These are phyloP conservation scores for Dermolepida albohirtum DNA, from an alignment of 2,888 invertebrate genomes.

Conservation along the genomic window DNA sequence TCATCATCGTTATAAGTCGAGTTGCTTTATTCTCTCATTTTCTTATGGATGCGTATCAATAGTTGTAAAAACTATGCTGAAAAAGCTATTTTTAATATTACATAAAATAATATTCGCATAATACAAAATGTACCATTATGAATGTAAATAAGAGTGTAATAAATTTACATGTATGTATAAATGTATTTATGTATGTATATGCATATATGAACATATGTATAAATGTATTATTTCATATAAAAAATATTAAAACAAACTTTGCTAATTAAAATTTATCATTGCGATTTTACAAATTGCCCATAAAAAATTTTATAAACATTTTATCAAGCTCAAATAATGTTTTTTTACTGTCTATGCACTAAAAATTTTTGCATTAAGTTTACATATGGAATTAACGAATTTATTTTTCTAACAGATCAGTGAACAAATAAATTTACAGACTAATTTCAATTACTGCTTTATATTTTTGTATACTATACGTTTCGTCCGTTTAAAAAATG, in stretches of 20 bases:
- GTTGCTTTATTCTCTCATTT: too few relatives aligned
- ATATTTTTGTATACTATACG: conserved; percentile 2
- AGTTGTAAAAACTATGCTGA: too few relatives aligned
- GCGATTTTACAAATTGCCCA: conserved; percentile 24
- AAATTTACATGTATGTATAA: too few relatives aligned
- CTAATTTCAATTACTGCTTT: conserved; percentile 13
- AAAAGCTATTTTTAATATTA: too few relatives aligned
- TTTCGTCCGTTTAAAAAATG: not conserved
- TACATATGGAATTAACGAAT: conserved; percentile 31
- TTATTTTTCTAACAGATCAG: conserved; percentile 30
- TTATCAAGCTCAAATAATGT: conserved; percentile 2
- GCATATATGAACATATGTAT: too few relatives aligned
- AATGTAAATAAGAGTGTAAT: too few relatives aligned
- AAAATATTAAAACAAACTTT: conserved; percentile 19
- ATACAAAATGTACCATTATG: too few relatives aligned
- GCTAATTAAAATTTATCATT: conserved; percentile 28
- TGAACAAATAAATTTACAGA: conserved; percentile 22
- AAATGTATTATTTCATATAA: too few relatives aligned
- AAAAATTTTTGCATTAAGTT: conserved; percentile 6
- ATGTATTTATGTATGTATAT: too few relatives aligned
- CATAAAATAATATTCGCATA: too few relatives aligned
- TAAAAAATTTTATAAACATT: conserved; percentile 32
- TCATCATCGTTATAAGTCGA: too few relatives aligned
- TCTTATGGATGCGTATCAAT: too few relatives aligned
- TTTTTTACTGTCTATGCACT: conserved; percentile 1